phyloP scores from a whole-genome alignment of 30 jellyfish, hydroid and myxozoan genomes.

The Mastigias papua region DNA sequence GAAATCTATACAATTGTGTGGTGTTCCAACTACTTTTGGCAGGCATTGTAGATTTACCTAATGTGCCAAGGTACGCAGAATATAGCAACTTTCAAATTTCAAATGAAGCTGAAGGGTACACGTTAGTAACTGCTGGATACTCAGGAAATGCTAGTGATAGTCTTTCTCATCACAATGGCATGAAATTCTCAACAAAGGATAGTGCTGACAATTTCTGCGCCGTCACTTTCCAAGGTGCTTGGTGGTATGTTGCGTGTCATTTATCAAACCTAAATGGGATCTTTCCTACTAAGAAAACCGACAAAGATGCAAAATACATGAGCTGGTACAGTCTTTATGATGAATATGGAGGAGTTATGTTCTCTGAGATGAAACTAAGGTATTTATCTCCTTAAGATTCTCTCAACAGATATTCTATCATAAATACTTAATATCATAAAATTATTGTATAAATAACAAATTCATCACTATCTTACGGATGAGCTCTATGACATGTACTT shows the following conservation, averaged over 20 bases:
- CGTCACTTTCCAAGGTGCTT: slow-evolving; percentile 4
- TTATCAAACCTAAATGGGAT: slow-evolving; percentile 37
- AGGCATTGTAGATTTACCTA: too few species aligned
- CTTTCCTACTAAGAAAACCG: neutral
- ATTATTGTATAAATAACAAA: too few species aligned
- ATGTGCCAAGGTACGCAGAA: too few species aligned
- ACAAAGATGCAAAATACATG: neutral
- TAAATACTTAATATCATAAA: too few species aligned
- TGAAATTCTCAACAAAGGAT: slow-evolving; percentile 39
- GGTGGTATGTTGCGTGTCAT: slow-evolving; percentile 53
- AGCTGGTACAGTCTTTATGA: neutral
- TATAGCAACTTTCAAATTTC: slow-evolving; percentile 16
- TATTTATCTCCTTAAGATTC: too few species aligned
- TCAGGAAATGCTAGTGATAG: slow-evolving; percentile 43
- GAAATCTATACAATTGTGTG: too few species aligned
- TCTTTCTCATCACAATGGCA: slow-evolving; percentile 5
- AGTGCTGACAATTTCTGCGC: slow-evolving; percentile 39
- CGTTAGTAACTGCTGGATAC: slow-evolving; percentile 6
- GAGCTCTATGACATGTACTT: too few species aligned
- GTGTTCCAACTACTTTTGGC: too few species aligned
- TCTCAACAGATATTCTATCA: too few species aligned
- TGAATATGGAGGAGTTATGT: slow-evolving; percentile 7
- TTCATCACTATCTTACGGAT: too few species aligned
- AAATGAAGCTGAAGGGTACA: slow-evolving; percentile 39
- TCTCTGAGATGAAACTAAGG: slow-evolving; percentile 36